Percentiles rank a stretch among this genome's conserved stretches.
These are phyloP conservation scores for Fulica atra DNA, from an alignment of 2,113 vertebrate genomes.

Conservation along the genomic window DNA sequence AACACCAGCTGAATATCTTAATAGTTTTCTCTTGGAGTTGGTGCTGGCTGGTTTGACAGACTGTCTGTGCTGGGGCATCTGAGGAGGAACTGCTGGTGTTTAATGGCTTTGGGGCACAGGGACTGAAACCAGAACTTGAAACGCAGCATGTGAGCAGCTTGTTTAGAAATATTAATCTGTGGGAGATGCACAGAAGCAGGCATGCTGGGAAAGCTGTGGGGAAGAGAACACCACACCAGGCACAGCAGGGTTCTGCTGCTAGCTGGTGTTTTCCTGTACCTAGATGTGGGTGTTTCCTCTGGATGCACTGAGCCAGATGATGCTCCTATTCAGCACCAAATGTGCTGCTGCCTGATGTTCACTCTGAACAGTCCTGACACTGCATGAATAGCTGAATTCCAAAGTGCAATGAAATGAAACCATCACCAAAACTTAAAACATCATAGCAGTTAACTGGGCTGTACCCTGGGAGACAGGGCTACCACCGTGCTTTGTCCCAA, in stretches of 20 bases:
- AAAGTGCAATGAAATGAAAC: not conserved
- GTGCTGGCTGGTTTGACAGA: not conserved
- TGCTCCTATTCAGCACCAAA: not conserved
- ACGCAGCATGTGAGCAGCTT: not conserved
- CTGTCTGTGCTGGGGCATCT: not conserved
- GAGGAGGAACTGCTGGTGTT: not conserved
- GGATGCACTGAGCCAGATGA: not conserved
- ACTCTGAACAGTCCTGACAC: not conserved
- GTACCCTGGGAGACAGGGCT: not conserved
- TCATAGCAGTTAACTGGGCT: not conserved
- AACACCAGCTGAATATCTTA: slow-evolving; percentile 45
- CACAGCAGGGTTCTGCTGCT: not conserved
- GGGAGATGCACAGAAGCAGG: not conserved
- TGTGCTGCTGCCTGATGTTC: not conserved
- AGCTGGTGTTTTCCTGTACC: not conserved
- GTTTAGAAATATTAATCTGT: not conserved
- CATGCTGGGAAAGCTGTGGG: not conserved
- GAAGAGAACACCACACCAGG: not conserved
- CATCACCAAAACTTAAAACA: not conserved
- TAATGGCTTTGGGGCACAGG: not conserved
- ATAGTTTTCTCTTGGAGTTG: not conserved
- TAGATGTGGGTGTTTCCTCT: not conserved
- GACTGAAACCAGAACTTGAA: not conserved
- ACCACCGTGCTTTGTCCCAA: not conserved
- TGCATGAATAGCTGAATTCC: not conserved